Evolutionary conservation across 2,888 invertebrate genomes (phyloP).

Genomic region (Thereva unica): DNA sequence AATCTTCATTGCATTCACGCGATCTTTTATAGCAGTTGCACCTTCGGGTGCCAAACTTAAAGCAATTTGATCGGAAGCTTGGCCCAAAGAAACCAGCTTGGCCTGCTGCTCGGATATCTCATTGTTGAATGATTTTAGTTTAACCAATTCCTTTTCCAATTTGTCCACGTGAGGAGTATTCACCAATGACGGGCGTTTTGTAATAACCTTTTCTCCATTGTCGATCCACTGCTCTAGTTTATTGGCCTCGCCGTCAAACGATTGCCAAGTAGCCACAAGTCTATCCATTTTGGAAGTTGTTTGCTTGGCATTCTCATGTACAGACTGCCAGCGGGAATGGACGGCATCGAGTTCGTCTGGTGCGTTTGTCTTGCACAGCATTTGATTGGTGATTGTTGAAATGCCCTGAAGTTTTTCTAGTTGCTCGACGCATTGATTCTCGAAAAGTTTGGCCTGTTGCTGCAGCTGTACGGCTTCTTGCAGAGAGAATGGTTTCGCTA

Average conservation of each 20-base stretch:
- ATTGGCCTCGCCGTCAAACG: slow-evolving; percentile 76
- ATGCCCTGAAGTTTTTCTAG: slow-evolving; percentile 75
- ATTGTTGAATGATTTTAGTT: slow-evolving; percentile 79
- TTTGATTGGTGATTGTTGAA: slow-evolving; percentile 73
- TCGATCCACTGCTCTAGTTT: slow-evolving; percentile 79
- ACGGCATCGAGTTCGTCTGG: slow-evolving; percentile 84
- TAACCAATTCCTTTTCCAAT: slow-evolving; percentile 74
- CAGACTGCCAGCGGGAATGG: slow-evolving; percentile 80
- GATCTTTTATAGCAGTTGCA: slow-evolving; percentile 69
- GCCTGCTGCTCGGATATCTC: slow-evolving; percentile 86
- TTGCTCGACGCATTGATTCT: slow-evolving; percentile 77
- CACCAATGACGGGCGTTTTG: slow-evolving; percentile 64
- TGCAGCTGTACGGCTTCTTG: slow-evolving; percentile 81
- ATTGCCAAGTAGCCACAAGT: slow-evolving; percentile 78
- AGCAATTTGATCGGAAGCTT: slow-evolving; percentile 78
- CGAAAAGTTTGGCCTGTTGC: slow-evolving; percentile 71
- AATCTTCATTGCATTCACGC: slow-evolving; percentile 73
- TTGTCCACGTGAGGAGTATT: slow-evolving; percentile 75
- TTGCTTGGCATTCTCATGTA: slow-evolving; percentile 79
- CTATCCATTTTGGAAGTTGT: slow-evolving; percentile 79
- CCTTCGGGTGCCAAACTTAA: slow-evolving; percentile 80
- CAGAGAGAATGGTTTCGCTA: slow-evolving; percentile 73
- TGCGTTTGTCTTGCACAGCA: slow-evolving; percentile 74
- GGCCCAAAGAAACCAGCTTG: slow-evolving; percentile 77
- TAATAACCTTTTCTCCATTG: slow-evolving; percentile 67